Evolutionary conservation across 23 tunicate species (phyloP).

Genomic region (Botrylloides violaceus): DNA sequence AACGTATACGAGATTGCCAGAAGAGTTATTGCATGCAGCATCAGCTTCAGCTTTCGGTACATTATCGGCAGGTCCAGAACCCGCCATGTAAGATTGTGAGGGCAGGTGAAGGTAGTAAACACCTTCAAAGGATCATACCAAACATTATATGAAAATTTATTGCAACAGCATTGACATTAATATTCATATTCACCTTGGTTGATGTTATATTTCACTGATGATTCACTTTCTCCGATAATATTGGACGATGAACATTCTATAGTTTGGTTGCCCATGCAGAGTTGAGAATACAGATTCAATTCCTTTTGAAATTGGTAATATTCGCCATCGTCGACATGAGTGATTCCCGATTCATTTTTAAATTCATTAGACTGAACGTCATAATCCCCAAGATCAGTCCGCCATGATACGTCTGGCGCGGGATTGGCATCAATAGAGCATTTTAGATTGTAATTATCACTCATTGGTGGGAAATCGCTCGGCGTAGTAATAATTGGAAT

Average conservation of each 20-base stretch:
- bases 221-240: neutral
- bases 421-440: constrained; percentile 14
- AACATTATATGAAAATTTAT: too few relatives aligned
- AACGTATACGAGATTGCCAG: constrained; percentile 21
- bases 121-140: neutral
- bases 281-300: neutral
- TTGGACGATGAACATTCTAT: constrained; percentile 1
- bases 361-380: neutral
- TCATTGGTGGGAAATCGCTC: neutral
- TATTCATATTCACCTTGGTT: constrained; percentile 18
- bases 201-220: neutral
- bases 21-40: neutral
- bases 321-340: neutral
- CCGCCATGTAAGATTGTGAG: neutral
- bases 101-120: neutral
- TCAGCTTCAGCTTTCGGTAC: constrained; percentile 1
- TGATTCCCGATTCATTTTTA: neutral
- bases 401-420: neutral
- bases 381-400: neutral
- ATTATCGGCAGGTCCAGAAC: neutral
- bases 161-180: too few relatives aligned
- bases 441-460: neutral
- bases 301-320: neutral
- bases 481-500: neutral
- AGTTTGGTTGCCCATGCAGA: constrained; percentile 1